Base-by-base conservation (phyloP, 2,888 invertebrate species). In the Scaptodrosophila latifasciaeformis region DNA sequence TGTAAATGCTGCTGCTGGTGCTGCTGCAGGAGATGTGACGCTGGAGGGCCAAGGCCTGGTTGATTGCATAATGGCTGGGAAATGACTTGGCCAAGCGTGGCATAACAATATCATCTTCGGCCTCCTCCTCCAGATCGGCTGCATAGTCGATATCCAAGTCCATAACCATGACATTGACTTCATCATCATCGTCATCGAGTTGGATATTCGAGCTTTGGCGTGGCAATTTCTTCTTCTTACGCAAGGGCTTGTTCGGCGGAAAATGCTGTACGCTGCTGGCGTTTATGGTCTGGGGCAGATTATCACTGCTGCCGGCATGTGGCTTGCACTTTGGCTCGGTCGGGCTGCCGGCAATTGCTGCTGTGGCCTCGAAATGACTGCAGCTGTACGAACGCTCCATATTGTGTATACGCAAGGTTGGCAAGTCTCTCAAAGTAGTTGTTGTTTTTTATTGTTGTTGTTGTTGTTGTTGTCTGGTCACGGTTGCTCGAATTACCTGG, bases 51-150 rank as follows among this genome's bases (percentile, higher is more conserved):
- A 56, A 1, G 21, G 42, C 42, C n/a, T 37, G 57, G 19, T 7
- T 49, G 35, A 9, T 44, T 2, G 31, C n/a, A n/a, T n/a, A n/a
- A n/a, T 12, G 12, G 55, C 43, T 19, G 57, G 29, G 17, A 37
- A 37, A 37, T 2, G 44, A 4, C 51, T 43, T 24, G 7, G 64
- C 49, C 64, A 64, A 37, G 47, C 49, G 57, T 15, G 54, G 37
- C 39, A 59, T 29, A 7, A 39, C 35, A 2, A 34, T 2, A 10
- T 65, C 65, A 13, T 64, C 50, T 1, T 67, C 76, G 3, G 62
- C 78, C 15, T 80, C 75, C 45, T 82, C 82, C 58, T 83, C 82
- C 29, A 82, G 52, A 58, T 83, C 84, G 9, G 76, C 76, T 0
- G 79, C 79, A 54, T 81, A 77, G 40, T 62, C 82, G 44, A 70